These are phyloP conservation scores for Melipona beecheii DNA, from an alignment of 2,888 invertebrate species.

Conservation along the genomic window DNA sequence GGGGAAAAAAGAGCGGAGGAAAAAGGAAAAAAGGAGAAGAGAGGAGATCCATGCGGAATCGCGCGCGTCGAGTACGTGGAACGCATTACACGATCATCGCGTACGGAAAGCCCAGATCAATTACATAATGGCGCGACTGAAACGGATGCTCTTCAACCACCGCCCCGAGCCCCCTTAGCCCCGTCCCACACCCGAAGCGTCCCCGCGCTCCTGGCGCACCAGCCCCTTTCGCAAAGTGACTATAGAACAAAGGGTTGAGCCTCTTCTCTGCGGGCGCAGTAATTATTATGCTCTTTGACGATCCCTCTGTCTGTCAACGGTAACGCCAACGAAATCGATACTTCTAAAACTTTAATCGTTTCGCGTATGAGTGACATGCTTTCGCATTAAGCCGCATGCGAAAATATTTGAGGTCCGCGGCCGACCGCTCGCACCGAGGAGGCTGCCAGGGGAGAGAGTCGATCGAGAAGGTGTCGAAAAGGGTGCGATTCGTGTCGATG, in stretches of 20 bases:
- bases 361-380: conserved; percentile 63
- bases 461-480: background rate
- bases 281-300: conserved; percentile 84
- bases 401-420: conserved; percentile 44
- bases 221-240: conserved; percentile 82
- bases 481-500: background rate
- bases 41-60: conserved; percentile 57
- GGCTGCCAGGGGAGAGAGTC: background rate
- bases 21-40: conserved; percentile 13
- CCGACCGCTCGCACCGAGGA: background rate
- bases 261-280: conserved; percentile 83
- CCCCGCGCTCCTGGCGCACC: conserved; percentile 43
- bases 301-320: conserved; percentile 82
- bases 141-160: conserved; percentile 77
- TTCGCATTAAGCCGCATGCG: conserved; percentile 34
- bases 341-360: conserved; percentile 81
- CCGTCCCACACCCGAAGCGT: conserved; percentile 35
- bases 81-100: conserved; percentile 75
- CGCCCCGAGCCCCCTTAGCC: conserved; percentile 63
- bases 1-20: background rate
- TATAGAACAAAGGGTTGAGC: conserved; percentile 83
- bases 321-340: conserved; percentile 80
- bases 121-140: conserved; percentile 81
- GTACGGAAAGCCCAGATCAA: conserved; percentile 79
- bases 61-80: conserved; percentile 61